Percentiles rank a stretch among this genome's conserved stretches.
These are phyloP conservation scores for Ptilodon capucinus DNA, from an alignment of 2,888 invertebrate species.

Conservation along the genomic window DNA sequence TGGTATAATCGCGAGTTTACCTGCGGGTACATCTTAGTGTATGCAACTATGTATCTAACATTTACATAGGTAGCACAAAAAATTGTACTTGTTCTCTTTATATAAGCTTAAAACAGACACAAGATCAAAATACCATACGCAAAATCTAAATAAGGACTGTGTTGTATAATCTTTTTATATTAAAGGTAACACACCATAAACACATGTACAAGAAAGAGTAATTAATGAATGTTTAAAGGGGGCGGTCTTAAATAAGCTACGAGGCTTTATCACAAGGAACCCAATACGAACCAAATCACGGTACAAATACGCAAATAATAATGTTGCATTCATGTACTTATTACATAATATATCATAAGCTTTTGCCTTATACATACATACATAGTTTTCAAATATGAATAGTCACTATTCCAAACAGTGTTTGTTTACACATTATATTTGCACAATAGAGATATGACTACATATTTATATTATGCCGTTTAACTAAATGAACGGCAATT, in stretches of 20 bases:
- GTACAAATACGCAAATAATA: not conserved
- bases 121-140: not conserved
- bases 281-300: not conserved
- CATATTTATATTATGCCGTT: constrained; percentile 4
- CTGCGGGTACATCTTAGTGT: too few relatives aligned
- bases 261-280: not conserved
- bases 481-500: not conserved
- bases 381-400: constrained; percentile 9
- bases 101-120: not conserved
- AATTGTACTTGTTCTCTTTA: too few relatives aligned
- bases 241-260: not conserved
- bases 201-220: not conserved
- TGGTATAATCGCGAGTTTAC: too few relatives aligned
- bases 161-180: not conserved
- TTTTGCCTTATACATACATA: constrained; percentile 12
- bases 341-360: constrained; percentile 9
- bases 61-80: too few relatives aligned
- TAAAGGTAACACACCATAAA: not conserved
- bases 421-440: constrained; percentile 1
- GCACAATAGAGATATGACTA: constrained; percentile 5
- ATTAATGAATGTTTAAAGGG: not conserved
- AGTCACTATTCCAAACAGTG: not conserved
- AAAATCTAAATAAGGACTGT: not conserved
- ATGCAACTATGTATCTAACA: too few relatives aligned
- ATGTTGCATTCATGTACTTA: constrained; percentile 6